phyloP scores from a whole-genome alignment of 2,888 invertebrate genomes.

The Heteropelma amictum region DNA sequence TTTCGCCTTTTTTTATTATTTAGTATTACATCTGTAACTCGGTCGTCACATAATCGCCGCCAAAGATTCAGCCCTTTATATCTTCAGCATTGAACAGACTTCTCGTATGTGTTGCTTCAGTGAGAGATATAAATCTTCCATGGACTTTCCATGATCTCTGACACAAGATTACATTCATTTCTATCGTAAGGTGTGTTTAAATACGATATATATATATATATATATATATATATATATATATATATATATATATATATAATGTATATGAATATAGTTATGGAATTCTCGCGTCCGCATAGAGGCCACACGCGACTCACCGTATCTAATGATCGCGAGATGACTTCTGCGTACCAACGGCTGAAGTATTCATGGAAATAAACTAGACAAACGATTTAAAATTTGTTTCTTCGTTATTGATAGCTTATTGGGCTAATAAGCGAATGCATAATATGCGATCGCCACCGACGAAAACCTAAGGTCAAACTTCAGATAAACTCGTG shows the following conservation, averaged over 20 bases:
- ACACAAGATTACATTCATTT: constrained; percentile 37
- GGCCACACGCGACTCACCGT: constrained; percentile 25
- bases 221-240: not conserved
- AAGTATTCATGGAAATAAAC: not conserved
- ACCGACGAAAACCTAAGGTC: too few species aligned
- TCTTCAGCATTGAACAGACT: not conserved
- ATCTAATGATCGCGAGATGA: constrained; percentile 15
- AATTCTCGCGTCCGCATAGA: not conserved
- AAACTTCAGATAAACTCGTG: too few species aligned
- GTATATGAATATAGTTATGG: not conserved
- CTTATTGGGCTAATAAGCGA: too few species aligned
- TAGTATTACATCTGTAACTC: too few species aligned
- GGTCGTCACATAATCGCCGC: too few species aligned
- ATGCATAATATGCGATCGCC: too few species aligned
- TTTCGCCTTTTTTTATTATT: too few species aligned
- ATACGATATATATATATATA: not conserved
- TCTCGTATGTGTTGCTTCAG: not conserved
- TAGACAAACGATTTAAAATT: too few species aligned
- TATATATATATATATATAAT: not conserved
- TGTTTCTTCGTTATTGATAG: too few species aligned
- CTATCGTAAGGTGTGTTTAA: constrained; percentile 4
- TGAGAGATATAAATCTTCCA: constrained; percentile 38
- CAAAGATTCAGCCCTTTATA: not conserved
- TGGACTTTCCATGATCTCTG: constrained; percentile 30
- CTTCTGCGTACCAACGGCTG: not conserved